Evolutionary conservation across 2,888 invertebrate genomes (phyloP), one percentile per base, ranked within the genome.

Genomic region (Galeruca laticollis): DNA sequence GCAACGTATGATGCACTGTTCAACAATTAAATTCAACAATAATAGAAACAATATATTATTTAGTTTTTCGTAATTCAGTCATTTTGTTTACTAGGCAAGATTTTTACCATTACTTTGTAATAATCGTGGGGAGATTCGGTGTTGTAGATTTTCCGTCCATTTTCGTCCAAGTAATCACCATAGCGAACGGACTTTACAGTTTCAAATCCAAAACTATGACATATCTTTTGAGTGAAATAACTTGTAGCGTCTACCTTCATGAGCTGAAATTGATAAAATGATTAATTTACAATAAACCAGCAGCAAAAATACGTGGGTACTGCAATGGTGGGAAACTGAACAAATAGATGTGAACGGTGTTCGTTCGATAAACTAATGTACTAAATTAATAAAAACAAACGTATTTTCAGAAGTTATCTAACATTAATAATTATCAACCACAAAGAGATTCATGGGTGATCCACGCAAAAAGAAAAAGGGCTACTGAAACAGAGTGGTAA

Each of bases 221-320:
- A 90, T 66, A 93, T 91, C 77, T 91, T 92, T 80, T 94, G 94
- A 0, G 94, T 94, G 80, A 89, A 94, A 2, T 90, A 88, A 20
- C 94, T 94, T 0, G 94, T 94, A 0, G 94, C 94, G 81, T 94
- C 94, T 18, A 91, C 92, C 85, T 94, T 94, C 78, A 94, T 89
- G 26, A 94, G 81, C 92, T 93, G 86, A 51, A 88, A 88, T 63
- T 52, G 69, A 72, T 75, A 71, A 26, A 43, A 40, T 11, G 4
- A 13, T 6, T 43, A 60, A n/a, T 26, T 37, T 40, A 26, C 40
- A 52, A 8, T 5, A 40, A 40, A 1, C 6, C 40, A n/a, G 10
- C 13, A 40, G 40, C 26, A 31, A 59, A 18, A 59, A 0, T n/a
- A 1, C 15, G 15, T 21, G 6, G 20, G n/a, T n/a, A n/a, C n/a